Conservation (phyloP, 2,888 invertebrate species). For the Lepidochrysops patricia region DNA sequence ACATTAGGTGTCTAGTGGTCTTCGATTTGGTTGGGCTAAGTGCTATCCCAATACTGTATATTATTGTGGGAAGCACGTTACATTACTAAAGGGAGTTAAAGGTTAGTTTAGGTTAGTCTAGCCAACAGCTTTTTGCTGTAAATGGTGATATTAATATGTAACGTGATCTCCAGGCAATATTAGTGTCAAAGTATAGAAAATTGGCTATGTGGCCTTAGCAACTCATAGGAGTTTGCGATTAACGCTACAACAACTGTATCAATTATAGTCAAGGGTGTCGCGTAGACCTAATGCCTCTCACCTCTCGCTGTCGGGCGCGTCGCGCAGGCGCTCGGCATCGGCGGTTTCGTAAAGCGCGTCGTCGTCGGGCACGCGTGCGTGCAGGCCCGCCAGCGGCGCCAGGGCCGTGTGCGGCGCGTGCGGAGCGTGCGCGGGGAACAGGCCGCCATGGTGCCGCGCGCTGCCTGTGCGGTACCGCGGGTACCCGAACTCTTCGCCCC, state of each 20-base stretch:
- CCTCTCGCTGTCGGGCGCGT: slow-evolving; percentile 93
- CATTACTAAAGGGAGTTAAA: too few species aligned
- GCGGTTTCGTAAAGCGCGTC: slow-evolving; percentile 93
- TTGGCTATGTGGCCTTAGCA: too few species aligned
- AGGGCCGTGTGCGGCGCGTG: slow-evolving; percentile 55
- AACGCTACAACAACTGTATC: background rate
- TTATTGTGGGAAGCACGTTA: too few species aligned
- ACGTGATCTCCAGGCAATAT: too few species aligned
- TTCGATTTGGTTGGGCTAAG: too few species aligned
- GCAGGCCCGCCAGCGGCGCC: slow-evolving; percentile 54
- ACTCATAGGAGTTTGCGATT: too few species aligned
- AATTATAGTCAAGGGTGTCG: background rate
- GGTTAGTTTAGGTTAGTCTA: too few species aligned
- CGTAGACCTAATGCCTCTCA: slow-evolving; percentile 51
- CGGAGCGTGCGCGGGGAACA: slow-evolving; percentile 44
- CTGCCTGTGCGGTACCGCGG: slow-evolving; percentile 74
- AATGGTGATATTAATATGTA: too few species aligned
- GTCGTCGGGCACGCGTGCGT: slow-evolving; percentile 77
- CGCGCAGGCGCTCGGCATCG: slow-evolving; percentile 80
- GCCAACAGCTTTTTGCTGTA: too few species aligned
- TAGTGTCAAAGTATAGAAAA: too few species aligned
- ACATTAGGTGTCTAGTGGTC: too few species aligned
- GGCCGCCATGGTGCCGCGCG: slow-evolving; percentile 51
- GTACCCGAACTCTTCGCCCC: slow-evolving; percentile 82
- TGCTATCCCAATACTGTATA: too few species aligned